Percentiles rank a stretch among this genome's conserved stretches.
Conservation (phyloP, 2,113 vertebrate species). For the Eolophus roseicapilla region DNA sequence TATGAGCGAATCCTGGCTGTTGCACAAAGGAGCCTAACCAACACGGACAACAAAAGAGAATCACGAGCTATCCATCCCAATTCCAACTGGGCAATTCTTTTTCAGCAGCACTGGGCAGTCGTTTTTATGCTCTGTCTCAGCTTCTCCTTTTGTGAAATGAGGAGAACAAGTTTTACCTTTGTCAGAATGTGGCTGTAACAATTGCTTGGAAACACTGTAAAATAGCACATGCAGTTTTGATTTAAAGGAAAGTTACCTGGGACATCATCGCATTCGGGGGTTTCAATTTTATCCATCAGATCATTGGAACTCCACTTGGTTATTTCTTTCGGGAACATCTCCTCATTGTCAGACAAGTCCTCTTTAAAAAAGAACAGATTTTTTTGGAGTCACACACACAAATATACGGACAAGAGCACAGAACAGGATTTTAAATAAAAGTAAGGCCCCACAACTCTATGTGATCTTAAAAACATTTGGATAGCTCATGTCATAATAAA, state of each 20-base stretch:
- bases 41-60: neutral
- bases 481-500: neutral
- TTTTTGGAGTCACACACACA: constrained; percentile 1
- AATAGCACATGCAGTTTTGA: neutral
- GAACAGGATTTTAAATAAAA: neutral
- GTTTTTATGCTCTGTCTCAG: neutral
- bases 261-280: constrained; percentile 80
- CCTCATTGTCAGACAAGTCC: constrained; percentile 88
- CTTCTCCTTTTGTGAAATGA: constrained; percentile 3
- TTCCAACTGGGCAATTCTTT: constrained; percentile 16
- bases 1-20: neutral
- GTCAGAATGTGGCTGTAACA: neutral
- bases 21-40: neutral
- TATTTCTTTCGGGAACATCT: constrained; percentile 90
- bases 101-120: neutral
- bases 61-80: neutral
- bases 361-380: constrained; percentile 74
- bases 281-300: constrained; percentile 94
- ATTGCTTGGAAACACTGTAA: neutral
- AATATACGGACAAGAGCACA: neutral
- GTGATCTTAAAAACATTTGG: neutral
- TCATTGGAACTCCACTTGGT: constrained; percentile 95
- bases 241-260: constrained; percentile 68
- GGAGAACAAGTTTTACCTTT: constrained; percentile 23
- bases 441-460: neutral